These are phyloP conservation scores for Chromoteleia sp. DNA, from an alignment of 2,888 invertebrate species.

Conservation along the genomic window DNA sequence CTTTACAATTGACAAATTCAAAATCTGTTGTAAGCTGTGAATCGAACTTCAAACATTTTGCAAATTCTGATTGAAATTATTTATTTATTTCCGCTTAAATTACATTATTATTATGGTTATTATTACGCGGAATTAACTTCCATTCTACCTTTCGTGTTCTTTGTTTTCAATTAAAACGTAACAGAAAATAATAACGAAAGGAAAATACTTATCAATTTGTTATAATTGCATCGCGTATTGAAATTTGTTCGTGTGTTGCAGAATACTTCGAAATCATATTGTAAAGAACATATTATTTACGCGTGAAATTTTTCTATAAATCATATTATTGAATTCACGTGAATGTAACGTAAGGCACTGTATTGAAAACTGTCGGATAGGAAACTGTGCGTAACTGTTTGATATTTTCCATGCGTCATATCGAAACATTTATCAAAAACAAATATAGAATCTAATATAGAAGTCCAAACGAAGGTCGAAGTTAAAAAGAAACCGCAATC, in stretches of 20 bases:
- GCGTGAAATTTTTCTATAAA: slow-evolving; percentile 6
- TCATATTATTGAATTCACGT: slow-evolving; percentile 32
- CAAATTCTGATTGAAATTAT: too few relatives aligned
- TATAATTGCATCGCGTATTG: neutral
- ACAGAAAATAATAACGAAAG: too few relatives aligned
- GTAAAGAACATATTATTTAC: neutral
- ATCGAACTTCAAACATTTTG: too few relatives aligned
- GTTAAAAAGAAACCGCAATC: slow-evolving; percentile 34
- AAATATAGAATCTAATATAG: slow-evolving; percentile 25
- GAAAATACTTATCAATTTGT: too few relatives aligned
- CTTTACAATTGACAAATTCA: too few relatives aligned
- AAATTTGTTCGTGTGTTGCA: neutral
- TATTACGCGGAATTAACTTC: too few relatives aligned
- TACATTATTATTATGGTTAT: too few relatives aligned
- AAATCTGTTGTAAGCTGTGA: too few relatives aligned
- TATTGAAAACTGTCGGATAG: neutral
- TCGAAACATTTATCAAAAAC: slow-evolving; percentile 29
- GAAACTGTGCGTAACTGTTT: neutral
- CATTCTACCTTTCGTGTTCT: too few relatives aligned
- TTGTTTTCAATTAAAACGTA: too few relatives aligned
- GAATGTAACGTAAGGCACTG: slow-evolving; percentile 1
- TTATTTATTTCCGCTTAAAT: too few relatives aligned
- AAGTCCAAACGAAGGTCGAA: neutral
- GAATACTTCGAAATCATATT: neutral
- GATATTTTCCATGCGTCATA: slow-evolving; percentile 24